Evolutionary conservation across 2,888 invertebrate genomes (phyloP).

Genomic region (Tipula unca): DNA sequence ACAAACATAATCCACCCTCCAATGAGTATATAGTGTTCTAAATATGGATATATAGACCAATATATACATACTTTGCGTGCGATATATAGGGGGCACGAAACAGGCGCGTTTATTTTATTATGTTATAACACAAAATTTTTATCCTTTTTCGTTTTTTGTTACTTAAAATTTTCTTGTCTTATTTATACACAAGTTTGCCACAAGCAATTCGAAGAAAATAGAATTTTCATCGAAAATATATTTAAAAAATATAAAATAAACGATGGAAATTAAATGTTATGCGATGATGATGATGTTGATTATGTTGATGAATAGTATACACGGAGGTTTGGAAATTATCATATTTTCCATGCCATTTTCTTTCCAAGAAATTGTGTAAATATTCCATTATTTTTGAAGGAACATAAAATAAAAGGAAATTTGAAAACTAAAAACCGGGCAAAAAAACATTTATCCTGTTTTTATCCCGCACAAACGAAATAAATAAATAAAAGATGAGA

Average conservation of each 20-base stretch:
- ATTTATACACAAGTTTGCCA: neutral
- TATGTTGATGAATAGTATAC: too few relatives aligned
- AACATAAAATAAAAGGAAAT: neutral
- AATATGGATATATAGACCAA: too few relatives aligned
- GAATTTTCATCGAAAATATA: neutral
- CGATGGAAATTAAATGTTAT: neutral
- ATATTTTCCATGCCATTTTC: neutral
- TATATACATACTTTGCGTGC: neutral
- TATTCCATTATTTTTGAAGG: too few relatives aligned
- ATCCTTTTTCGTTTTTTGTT: neutral
- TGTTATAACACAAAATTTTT: neutral
- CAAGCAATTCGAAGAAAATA: neutral
- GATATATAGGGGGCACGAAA: neutral
- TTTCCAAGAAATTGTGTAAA: too few relatives aligned
- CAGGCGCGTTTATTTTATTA: neutral
- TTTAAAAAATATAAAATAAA: neutral
- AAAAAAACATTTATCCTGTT: neutral
- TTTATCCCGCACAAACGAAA: neutral
- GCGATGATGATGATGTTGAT: neutral
- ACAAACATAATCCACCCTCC: neutral
- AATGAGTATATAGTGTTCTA: too few relatives aligned
- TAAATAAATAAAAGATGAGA: neutral
- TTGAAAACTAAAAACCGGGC: neutral
- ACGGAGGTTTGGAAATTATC: neutral
- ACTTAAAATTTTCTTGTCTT: neutral